Conservation (phyloP, 2,113 vertebrate species). For the Propithecus coquereli region DNA sequence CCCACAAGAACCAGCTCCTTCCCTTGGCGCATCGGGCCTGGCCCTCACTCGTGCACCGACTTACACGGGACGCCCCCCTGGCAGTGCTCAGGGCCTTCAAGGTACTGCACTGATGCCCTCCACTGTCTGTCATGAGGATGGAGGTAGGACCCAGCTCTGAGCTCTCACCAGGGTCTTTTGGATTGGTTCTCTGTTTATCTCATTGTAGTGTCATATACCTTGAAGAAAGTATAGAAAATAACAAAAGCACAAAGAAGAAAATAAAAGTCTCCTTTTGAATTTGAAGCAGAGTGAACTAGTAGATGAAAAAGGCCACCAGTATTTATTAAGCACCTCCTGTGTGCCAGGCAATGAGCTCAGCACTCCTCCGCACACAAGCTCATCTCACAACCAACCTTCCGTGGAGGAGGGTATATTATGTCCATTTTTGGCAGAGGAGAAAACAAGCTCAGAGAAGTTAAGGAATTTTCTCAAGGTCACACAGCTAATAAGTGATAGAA, state of each 20-base stretch:
- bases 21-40: slow-evolving; percentile 94
- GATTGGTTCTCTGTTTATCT: neutral
- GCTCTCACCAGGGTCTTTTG: neutral
- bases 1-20: slow-evolving; percentile 88
- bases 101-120: slow-evolving; percentile 77
- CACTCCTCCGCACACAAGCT: neutral
- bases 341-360: neutral
- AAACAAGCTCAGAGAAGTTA: neutral
- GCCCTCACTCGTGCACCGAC: slow-evolving; percentile 90
- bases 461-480: neutral
- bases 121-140: fast-evolving
- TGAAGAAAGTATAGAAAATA: slow-evolving; percentile 10
- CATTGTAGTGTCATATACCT: neutral
- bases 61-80: slow-evolving; percentile 90
- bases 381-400: neutral
- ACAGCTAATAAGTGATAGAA: neutral
- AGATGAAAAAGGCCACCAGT: neutral
- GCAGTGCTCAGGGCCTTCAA: slow-evolving; percentile 92
- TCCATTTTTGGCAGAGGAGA: neutral
- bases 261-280: neutral
- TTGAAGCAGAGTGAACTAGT: neutral
- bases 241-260: slow-evolving; percentile 9
- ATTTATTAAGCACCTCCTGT: neutral
- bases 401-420: neutral
- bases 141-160: neutral